Evolutionary conservation across 2,888 invertebrate species (phyloP).

Genomic region (Xestia ashworthii): DNA sequence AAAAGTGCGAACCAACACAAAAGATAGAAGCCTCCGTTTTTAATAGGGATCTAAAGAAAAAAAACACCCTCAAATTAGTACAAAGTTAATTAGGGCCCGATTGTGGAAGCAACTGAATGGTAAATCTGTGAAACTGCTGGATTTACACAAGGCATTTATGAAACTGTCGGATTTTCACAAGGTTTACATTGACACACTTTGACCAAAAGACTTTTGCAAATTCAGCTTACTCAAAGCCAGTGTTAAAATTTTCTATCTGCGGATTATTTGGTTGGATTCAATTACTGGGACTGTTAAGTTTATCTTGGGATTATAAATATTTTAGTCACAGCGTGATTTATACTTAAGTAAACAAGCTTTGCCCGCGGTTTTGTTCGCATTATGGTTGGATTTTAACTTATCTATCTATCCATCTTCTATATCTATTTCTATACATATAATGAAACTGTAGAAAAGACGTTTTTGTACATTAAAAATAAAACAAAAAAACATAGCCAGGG

Average conservation of each 20-base stretch:
- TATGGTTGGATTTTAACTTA: background rate
- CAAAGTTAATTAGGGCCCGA: constrained; percentile 52
- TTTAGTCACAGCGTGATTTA: background rate
- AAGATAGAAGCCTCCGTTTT: background rate
- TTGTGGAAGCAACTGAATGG: constrained; percentile 26
- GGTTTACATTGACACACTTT: constrained; percentile 19
- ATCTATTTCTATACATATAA: no score
- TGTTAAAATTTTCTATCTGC: constrained; percentile 3
- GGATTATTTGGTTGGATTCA: constrained; percentile 10
- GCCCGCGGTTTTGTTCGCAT: background rate
- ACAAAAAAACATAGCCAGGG: no score
- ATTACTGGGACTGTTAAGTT: constrained; percentile 13
- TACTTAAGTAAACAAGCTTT: background rate
- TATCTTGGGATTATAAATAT: background rate
- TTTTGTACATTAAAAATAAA: no score
- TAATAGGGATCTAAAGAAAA: constrained; percentile 28
- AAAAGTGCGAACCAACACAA: background rate
- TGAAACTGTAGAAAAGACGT: no score
- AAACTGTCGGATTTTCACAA: constrained; percentile 24
- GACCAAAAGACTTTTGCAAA: constrained; percentile 5
- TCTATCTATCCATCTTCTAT: no score
- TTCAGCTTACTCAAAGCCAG: constrained; percentile 10
- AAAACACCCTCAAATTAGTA: constrained; percentile 38
- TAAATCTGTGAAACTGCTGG: background rate
- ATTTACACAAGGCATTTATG: constrained; percentile 24